Conservation (phyloP, 2,888 invertebrate genomes). For the Drosophila limbata region DNA sequence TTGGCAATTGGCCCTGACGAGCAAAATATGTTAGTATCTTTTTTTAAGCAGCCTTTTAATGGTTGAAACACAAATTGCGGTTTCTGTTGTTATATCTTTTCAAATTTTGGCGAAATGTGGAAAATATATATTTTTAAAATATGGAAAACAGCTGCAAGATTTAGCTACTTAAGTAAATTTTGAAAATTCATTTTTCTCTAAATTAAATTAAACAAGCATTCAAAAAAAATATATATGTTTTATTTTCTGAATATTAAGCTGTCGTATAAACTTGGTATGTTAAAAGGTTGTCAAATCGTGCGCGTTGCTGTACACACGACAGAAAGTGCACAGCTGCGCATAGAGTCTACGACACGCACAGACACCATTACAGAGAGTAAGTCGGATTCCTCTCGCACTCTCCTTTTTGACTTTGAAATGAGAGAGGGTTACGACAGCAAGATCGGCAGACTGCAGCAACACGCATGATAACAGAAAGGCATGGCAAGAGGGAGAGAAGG, state of each 20-base stretch:
- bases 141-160: slow-evolving; percentile 32
- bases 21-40: slow-evolving; percentile 16
- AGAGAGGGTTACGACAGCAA: slow-evolving; percentile 1
- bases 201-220: neutral
- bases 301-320: slow-evolving; percentile 47
- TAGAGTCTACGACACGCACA: neutral
- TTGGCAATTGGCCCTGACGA: slow-evolving; percentile 50
- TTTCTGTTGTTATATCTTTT: slow-evolving; percentile 20
- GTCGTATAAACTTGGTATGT: neutral
- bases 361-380: slow-evolving; percentile 20
- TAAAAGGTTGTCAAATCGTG: slow-evolving; percentile 15
- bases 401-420: neutral
- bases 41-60: neutral
- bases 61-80: neutral
- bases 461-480: slow-evolving; percentile 26
- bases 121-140: slow-evolving; percentile 11
- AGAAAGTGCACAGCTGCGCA: slow-evolving; percentile 23
- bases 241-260: neutral
- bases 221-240: neutral
- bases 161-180: neutral
- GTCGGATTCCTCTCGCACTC: neutral
- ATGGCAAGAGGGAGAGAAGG: slow-evolving; percentile 4
- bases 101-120: slow-evolving; percentile 17
- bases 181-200: neutral
- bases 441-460: slow-evolving; percentile 29